Evolutionary conservation across 2,888 invertebrate species (phyloP), one percentile per base, ranked within the genome.

Genomic region (Erebia ligea): DNA sequence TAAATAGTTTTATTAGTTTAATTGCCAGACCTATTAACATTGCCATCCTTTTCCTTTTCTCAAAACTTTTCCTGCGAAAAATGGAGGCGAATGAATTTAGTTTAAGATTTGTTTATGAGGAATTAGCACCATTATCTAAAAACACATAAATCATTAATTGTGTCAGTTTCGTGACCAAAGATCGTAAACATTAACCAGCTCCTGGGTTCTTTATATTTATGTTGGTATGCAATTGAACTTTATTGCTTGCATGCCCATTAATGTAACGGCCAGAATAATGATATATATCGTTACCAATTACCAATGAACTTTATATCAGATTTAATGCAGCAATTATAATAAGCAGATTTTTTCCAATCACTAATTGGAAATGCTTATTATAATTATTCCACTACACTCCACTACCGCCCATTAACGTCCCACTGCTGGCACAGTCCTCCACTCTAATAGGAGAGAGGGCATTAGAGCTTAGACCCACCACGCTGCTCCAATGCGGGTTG

Each of bases 161-260:
- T 71, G 66, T 67, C 71, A 69, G 62, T 57, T 17, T 64, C 68
- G 62, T 61, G 69, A 48, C 65, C 67, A 73, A 70, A 59, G 72
- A 71, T 76, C 68, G 67, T 73, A 73, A 74, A 69, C 61, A 69
- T 67, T 52, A 73, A 69, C 67, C 68, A 70, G 71, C 71, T 69
- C 68, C 71, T 71, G 73, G 65, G 45, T 67, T 67, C 74, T 69
- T 74, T 77, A 73, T 75, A 74, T 74, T 76, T 71, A 69, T 75
- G 74, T 71, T 68, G 73, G 74, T 75, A 75, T 76, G 71, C 73
- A 76, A 75, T 74, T 77, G 77, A 70, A 75, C 64, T 77, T 78
- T 77, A 77, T 78, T 77, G 73, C 76, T 69, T 75, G 76, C 75
- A 73, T 70, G 73, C 59, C 71, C 75, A 76, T 78, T 75, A 76